Conservation (phyloP, 2,113 vertebrate species). For the Formicarius rufipectus region DNA sequence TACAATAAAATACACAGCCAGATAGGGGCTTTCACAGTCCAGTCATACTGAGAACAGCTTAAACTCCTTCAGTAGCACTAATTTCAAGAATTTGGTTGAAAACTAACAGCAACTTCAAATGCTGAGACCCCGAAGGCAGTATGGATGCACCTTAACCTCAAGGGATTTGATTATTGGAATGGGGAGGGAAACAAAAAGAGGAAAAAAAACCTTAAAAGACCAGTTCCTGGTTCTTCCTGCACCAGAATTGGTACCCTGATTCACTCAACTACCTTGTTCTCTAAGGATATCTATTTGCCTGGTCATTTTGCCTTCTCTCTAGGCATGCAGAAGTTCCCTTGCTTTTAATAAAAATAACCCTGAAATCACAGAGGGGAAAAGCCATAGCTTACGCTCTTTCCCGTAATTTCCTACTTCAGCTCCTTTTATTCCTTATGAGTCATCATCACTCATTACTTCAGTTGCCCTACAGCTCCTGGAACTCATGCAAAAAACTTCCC, state of each 20-base stretch:
- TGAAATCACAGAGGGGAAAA: conserved; percentile 32
- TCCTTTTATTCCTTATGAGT: conserved; percentile 34
- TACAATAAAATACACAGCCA: neutral
- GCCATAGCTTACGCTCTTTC: conserved; percentile 3
- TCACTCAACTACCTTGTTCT: neutral
- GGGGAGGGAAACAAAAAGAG: too few species aligned
- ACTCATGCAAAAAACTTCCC: conserved; percentile 25
- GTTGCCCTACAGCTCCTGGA: conserved; percentile 3
- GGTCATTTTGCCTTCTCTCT: neutral
- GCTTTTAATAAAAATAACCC: neutral
- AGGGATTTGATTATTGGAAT: neutral
- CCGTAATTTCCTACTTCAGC: conserved; percentile 25
- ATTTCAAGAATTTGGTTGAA: neutral
- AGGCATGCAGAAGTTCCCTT: neutral
- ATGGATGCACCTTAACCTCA: neutral
- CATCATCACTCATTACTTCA: conserved; percentile 6
- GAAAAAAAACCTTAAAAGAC: neutral
- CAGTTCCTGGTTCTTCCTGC: neutral
- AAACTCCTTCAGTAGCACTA: neutral
- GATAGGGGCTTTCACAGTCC: neutral
- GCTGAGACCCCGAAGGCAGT: neutral
- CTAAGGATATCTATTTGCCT: neutral
- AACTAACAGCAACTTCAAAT: neutral
- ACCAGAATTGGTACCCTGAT: neutral
- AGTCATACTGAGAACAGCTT: neutral